Evolutionary conservation across 2,113 vertebrate genomes (phyloP).

Genomic region (Perca flavescens): DNA sequence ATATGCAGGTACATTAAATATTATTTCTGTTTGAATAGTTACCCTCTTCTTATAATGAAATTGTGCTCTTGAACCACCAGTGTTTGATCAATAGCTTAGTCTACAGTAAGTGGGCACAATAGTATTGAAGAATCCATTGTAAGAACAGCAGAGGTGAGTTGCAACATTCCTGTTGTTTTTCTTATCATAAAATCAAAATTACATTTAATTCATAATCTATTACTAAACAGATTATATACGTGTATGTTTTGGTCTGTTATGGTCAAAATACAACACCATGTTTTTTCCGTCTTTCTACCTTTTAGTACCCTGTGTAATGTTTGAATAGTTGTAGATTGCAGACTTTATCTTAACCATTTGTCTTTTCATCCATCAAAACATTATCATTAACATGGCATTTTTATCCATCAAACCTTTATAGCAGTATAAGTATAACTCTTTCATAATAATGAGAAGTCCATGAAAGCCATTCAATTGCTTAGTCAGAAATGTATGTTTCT

Average conservation of each 20-base stretch:
- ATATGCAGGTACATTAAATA: not conserved
- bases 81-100: no score
- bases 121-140: no score
- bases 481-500: not conserved
- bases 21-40: not conserved
- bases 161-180: not conserved
- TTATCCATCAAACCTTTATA: no score
- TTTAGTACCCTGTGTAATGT: not conserved
- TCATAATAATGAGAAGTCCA: not conserved
- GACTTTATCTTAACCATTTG: not conserved
- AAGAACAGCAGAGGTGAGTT: not conserved
- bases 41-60: not conserved
- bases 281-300: not conserved
- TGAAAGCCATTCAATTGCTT: not conserved
- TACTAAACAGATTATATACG: not conserved
- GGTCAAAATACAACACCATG: not conserved
- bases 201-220: no score
- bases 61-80: not conserved
- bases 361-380: not conserved
- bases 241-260: not conserved
- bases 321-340: not conserved
- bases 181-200: not conserved
- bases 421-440: not conserved
- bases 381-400: not conserved
- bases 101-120: not conserved